Evolutionary conservation across 2,797 vertebrate genomes (phyloP).

Genomic region (Phrynocephalus vlangalii): DNA sequence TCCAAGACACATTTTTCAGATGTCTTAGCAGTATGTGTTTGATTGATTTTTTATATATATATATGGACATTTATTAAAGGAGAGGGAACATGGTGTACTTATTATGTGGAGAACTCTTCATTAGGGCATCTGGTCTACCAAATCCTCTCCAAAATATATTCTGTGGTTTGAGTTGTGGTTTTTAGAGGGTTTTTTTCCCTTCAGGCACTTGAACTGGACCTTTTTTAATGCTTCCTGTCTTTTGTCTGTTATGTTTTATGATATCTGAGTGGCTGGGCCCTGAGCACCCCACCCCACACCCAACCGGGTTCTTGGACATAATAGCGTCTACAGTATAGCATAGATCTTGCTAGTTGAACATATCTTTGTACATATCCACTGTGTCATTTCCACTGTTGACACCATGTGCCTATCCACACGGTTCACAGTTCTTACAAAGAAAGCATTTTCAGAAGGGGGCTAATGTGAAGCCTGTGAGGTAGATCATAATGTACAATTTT

Average conservation of each 20-base stretch:
- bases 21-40: slow-evolving; percentile 43
- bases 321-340: neutral
- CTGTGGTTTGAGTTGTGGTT: slow-evolving; percentile 29
- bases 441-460: neutral
- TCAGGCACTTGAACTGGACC: neutral
- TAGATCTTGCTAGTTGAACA: neutral
- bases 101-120: neutral
- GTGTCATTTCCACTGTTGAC: neutral
- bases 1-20: slow-evolving; percentile 42
- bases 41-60: slow-evolving; percentile 10
- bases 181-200: neutral
- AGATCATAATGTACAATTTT: neutral
- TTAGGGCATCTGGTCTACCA: slow-evolving; percentile 9
- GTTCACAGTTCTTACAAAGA: slow-evolving; percentile 2
- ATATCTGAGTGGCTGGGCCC: neutral
- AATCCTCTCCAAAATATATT: slow-evolving; percentile 23
- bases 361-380: neutral
- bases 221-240: neutral
- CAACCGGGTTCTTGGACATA: neutral
- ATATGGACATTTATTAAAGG: slow-evolving; percentile 11
- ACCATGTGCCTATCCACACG: neutral
- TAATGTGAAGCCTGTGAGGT: neutral
- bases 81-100: slow-evolving; percentile 7
- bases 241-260: slow-evolving; percentile 19
- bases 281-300: neutral